Evolutionary conservation across 2,888 invertebrate genomes (phyloP), one percentile per base, ranked within the genome.

Genomic region (Monochamus alternatus): DNA sequence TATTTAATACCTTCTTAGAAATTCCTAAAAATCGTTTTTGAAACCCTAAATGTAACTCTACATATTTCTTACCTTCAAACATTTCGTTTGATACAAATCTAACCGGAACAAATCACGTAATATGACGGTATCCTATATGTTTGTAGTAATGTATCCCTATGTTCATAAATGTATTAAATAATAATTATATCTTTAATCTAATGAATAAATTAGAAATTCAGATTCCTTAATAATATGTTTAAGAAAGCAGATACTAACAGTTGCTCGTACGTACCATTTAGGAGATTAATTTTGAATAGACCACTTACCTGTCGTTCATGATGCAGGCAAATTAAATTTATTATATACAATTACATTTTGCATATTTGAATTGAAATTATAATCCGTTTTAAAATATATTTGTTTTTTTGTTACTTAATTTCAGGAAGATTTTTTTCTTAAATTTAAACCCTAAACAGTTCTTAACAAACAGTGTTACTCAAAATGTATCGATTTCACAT

Each of bases 231-330:
- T 55, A 55, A 55, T 22, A 55, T 55, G 55, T 55, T 55, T 55
- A 55, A 55, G 7, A 22, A 47, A 47, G 9, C 10, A 22, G 7
- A 12, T 47, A 47, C 12, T 55, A 55, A 55, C 3, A 14, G 4
- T 5, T 55, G n/a, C n/a, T 14, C 55, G n/a, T 14, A n/a, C n/a
- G 7, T 55, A 22, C 55, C n/a, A 22, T n/a, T 51, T 55, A 55
- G 5, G 55, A 22, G 7, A 55, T 55, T 55, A 55, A 55, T 55
- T 55, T 55, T 55, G n/a, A 55, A 55, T 55, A 55, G 55, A 55
- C 51, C 9, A 10, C 12, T 51, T 51, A n/a, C 12, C 47, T 47
- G 9, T 47, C 9, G 47, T 47, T 47, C 3, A 9, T 47, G 9
- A 9, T 47, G 47, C 2, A 9, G 10, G 7, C 7, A 38, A 38